Evolutionary conservation across 2,888 invertebrate species (phyloP), one percentile per base, ranked within the genome.

Genomic region (Harpagoxenus sublaevis): DNA sequence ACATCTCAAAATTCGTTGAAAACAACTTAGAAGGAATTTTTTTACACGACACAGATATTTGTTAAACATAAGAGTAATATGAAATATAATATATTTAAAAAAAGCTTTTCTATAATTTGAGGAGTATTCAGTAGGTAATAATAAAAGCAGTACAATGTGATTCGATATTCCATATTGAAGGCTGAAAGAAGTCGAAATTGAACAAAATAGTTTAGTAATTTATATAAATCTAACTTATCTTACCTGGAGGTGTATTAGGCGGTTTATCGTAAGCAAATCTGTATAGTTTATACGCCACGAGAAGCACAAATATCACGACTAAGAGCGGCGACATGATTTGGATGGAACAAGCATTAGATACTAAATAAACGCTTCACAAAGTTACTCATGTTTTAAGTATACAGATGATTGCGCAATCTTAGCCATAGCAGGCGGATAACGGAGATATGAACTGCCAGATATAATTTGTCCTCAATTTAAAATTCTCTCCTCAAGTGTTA

Each of bases 211-310:
- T 28, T 83, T 39, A 55, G 2, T 35, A 45, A 55, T 31, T 35
- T 55, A 42, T 5, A 35, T 0, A 35, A 63, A 51, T 75, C 42
- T 42, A 42, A 42, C 8, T 18, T 18, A 60, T 83, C 92, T 95
- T 94, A 97, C 97, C 96, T 87, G 97, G 97, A 8, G 97, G 97
- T 89, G 96, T 96, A 84, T 96, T 96, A 0, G 96, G 96, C 88
- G 92, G 92, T 70, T 89, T 89, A 18, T 62, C 84, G 10, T 62
- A 88, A 3, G 86, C 60, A 78, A 87, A 92, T 28, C 68, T 51
- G 74, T 92, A 93, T 51, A 88, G 57, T 63, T 86, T 85, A 55
- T 91, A 93, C 5, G n/a, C 65, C 31, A 86, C 4, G 3, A 87
- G 42, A 0, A 83, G 1, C n/a, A 79, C 3, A 28, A 86, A 0